These are phyloP conservation scores for Gallinago jamesoni DNA, from an alignment of 2,113 vertebrate genomes.

Conservation along the genomic window DNA sequence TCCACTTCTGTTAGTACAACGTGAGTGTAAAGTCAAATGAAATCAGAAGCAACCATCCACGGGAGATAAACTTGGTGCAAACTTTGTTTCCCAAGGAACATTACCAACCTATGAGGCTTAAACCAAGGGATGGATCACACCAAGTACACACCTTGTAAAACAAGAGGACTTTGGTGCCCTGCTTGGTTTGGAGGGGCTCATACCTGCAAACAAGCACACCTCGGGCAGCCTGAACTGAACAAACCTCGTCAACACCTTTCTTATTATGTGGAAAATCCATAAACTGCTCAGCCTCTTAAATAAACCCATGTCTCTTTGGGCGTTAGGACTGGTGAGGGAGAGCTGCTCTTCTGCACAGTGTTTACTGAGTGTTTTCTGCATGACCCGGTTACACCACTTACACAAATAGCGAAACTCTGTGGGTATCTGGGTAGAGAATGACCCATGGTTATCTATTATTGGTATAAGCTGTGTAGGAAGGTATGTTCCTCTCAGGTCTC, in stretches of 20 bases:
- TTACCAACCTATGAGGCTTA: not conserved
- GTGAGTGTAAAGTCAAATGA: fast-evolving
- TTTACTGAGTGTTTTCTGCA: not conserved
- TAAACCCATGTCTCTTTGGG: not conserved
- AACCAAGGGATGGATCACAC: fast-evolving
- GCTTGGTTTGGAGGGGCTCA: not conserved
- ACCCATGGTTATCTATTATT: not conserved
- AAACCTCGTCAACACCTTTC: not conserved
- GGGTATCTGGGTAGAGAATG: not conserved
- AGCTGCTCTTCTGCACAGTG: not conserved
- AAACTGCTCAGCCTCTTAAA: not conserved
- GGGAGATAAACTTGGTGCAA: not conserved
- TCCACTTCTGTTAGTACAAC: not conserved
- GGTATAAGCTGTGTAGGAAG: not conserved
- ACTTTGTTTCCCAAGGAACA: not conserved
- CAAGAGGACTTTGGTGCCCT: not conserved
- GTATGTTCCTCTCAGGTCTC: not conserved
- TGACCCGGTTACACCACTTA: fast-evolving
- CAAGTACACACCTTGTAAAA: not conserved
- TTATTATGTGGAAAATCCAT: not conserved
- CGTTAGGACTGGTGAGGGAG: not conserved
- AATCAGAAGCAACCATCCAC: not conserved
- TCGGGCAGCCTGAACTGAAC: not conserved
- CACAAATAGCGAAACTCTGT: not conserved
- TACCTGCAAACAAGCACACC: not conserved